Evolutionary conservation across 2,113 vertebrate genomes (phyloP), one percentile per base, ranked within the genome.

Genomic region (Monopterus albus): DNA sequence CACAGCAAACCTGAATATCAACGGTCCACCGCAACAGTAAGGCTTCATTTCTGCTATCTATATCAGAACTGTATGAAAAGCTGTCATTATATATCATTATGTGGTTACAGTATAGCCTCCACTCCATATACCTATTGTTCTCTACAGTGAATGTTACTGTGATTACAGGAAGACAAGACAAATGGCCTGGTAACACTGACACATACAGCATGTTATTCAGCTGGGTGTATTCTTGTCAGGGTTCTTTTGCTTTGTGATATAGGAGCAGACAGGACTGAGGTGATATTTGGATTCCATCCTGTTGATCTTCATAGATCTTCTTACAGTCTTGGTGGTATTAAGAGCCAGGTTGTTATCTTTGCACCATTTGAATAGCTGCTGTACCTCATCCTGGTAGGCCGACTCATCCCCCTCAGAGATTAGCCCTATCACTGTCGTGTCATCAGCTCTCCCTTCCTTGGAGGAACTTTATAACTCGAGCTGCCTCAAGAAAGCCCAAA

Each of bases 21-120:
- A 63, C 61, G 46, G 43, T 57, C 71, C 62, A 65, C 74, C 76
- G 50, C 78, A 63, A 74, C 55, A 70, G 87, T 90, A 83, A 88
- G 84, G 6, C 38, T 28, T 25, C 43, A 45, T 42, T 61, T 70
- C 45, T 49, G 28, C 40, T 35, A 0, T 47, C 47, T 52, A 17
- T 25, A 35, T 2, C n/a, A n/a, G n/a, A 39, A 60, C 57, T 26
- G 29, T 43, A 47, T 71, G 31, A 12, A 20, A 63, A 26, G 42
- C 35, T 47, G 15, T 60, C n/a, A 59, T 71, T 13, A 56, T 59
- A 47, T 36, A 26, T 55, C 56, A 57, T 35, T 33, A 33, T 35
- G 28, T 26, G 74, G 33, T 50, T 47, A 33, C 60, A 28, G 11
- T 31, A 31, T 5, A 31, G 5, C 29, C 29, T 6, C 29, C 8